Conservation (phyloP, 1,140 invertebrate genomes). For the Orussus abietinus region DNA sequence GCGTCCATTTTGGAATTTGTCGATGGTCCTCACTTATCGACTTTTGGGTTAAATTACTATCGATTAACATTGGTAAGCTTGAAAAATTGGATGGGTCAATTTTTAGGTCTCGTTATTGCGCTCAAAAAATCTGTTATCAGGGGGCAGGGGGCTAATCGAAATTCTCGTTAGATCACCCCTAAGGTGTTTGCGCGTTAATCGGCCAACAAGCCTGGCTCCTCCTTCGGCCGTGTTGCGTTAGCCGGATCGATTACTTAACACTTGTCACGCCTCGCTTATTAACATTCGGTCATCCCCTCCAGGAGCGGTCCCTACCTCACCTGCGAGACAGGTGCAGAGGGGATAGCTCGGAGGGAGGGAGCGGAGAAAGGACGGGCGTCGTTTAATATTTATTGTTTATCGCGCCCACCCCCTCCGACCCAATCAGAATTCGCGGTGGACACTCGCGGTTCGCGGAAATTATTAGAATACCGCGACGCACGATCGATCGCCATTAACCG, state of each 20-base stretch:
- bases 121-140: too few relatives aligned
- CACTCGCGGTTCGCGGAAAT: conserved; percentile 41
- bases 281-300: conserved; percentile 44
- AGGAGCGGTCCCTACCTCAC: conserved; percentile 14
- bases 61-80: too few relatives aligned
- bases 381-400: conserved; percentile 50
- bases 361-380: conserved; percentile 10
- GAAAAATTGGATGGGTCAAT: too few relatives aligned
- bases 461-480: conserved; percentile 45
- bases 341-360: too few relatives aligned
- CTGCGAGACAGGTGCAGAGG: too few relatives aligned
- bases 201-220: conserved; percentile 21
- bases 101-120: too few relatives aligned
- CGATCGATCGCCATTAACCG: conserved; percentile 28
- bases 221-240: conserved; percentile 18
- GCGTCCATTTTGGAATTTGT: too few relatives aligned
- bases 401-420: conserved; percentile 24
- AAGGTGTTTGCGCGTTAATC: conserved; percentile 25
- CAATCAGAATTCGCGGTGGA: conserved; percentile 35
- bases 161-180: too few relatives aligned
- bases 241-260: conserved; percentile 40
- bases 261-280: conserved; percentile 47
- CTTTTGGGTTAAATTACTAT: too few relatives aligned
- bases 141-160: too few relatives aligned
- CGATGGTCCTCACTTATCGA: too few relatives aligned